These are phyloP conservation scores for Anarrhichthys ocellatus DNA, from an alignment of 2,113 vertebrate genomes.

Conservation along the genomic window DNA sequence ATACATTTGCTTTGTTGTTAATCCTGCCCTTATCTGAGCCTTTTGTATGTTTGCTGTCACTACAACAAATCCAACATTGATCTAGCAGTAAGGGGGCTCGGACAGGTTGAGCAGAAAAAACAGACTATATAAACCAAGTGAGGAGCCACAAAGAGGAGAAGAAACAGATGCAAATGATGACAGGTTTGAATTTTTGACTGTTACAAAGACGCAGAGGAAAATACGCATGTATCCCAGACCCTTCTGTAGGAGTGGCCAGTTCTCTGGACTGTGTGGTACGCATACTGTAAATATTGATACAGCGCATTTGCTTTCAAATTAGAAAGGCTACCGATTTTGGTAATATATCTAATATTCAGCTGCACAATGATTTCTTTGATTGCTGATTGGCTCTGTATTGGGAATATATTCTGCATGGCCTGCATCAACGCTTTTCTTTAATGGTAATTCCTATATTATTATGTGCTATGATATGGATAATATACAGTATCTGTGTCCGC, in stretches of 20 bases:
- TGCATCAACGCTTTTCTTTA: background rate
- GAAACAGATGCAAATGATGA: constrained; percentile 44
- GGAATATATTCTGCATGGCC: background rate
- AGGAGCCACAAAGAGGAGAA: constrained; percentile 30
- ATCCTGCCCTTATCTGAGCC: constrained; percentile 48
- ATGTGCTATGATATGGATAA: background rate
- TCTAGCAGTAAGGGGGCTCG: constrained; percentile 12
- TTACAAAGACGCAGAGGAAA: background rate
- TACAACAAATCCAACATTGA: constrained; percentile 65
- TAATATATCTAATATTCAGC: background rate
- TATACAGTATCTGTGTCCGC: background rate
- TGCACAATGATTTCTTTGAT: background rate
- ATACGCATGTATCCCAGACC: constrained; percentile 2
- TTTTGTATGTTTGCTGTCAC: constrained; percentile 63
- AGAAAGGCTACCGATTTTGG: background rate
- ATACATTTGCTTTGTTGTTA: constrained; percentile 51
- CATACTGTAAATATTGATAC: constrained; percentile 8
- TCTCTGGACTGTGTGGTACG: constrained; percentile 22
- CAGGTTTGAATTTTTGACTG: constrained; percentile 35
- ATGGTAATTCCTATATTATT: background rate
- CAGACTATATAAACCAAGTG: constrained; percentile 22
- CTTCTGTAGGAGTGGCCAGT: constrained; percentile 18
- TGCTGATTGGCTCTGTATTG: background rate
- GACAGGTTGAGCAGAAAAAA: constrained; percentile 30
- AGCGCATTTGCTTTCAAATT: background rate